Evolutionary conservation across 2,113 vertebrate genomes (phyloP).

Genomic region (Microcebus ravelobensis): DNA sequence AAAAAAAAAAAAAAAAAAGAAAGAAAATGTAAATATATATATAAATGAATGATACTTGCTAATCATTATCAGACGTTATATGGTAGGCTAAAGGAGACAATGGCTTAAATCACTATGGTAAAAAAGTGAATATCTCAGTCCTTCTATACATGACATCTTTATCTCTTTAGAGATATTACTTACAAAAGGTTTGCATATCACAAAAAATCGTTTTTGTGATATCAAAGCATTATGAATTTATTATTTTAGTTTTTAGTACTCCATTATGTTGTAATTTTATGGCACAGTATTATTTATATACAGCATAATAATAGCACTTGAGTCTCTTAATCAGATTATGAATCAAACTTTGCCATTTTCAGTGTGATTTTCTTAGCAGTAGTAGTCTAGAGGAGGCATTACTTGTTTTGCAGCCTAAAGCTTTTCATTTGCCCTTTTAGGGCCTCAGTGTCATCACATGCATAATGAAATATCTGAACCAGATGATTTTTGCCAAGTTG

Average conservation of each 20-base stretch:
- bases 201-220: too few relatives aligned
- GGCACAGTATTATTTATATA: neutral
- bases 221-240: neutral
- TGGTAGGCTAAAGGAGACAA: neutral
- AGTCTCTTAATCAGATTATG: slow-evolving; percentile 12
- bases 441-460: neutral
- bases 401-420: neutral
- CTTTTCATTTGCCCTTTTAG: slow-evolving; percentile 16
- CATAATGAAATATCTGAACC: slow-evolving; percentile 4
- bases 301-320: neutral
- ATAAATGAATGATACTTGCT: neutral
- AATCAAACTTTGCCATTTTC: neutral
- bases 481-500: neutral
- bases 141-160: neutral
- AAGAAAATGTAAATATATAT: neutral
- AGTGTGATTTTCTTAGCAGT: slow-evolving; percentile 15
- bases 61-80: neutral
- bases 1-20: too few relatives aligned
- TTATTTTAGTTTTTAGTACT: neutral
- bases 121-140: neutral
- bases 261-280: slow-evolving; percentile 10
- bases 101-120: neutral
- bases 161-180: neutral
- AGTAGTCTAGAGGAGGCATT: neutral
- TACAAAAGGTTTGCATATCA: neutral